phyloP scores from a whole-genome alignment of 2,888 invertebrate species.

The Germaria angustata region DNA sequence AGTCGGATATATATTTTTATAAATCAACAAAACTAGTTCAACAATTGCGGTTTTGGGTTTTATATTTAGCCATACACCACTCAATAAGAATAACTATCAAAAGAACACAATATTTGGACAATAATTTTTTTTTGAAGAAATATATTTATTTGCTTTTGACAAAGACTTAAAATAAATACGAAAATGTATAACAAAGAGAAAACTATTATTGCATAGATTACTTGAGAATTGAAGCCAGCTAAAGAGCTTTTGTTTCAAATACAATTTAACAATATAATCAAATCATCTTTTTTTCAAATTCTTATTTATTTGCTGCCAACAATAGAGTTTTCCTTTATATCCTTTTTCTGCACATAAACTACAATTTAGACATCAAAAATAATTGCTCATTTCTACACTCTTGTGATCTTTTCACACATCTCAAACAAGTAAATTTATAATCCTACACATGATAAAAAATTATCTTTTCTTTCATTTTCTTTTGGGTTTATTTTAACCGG shows the following conservation, averaged over 20 bases:
- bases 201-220: too few relatives aligned
- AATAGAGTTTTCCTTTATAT: not conserved
- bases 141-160: not conserved
- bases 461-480: not conserved
- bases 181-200: too few relatives aligned
- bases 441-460: constrained; percentile 14
- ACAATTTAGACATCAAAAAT: constrained; percentile 25
- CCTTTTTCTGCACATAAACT: not conserved
- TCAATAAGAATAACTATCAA: not conserved
- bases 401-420: constrained; percentile 52
- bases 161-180: too few relatives aligned
- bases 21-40: constrained; percentile 50
- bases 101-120: not conserved
- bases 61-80: not conserved
- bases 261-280: too few relatives aligned
- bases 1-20: constrained; percentile 15
- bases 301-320: not conserved
- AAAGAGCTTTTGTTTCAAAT: too few relatives aligned
- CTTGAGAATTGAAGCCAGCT: too few relatives aligned
- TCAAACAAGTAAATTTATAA: constrained; percentile 41
- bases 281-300: too few relatives aligned
- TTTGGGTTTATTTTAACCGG: constrained; percentile 31
- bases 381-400: constrained; percentile 47
- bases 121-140: not conserved
- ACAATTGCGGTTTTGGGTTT: constrained; percentile 38